Percentiles rank a stretch among this genome's conserved stretches.
These are phyloP conservation scores for Perca flavescens DNA, from an alignment of 2,113 vertebrate species.

Conservation along the genomic window DNA sequence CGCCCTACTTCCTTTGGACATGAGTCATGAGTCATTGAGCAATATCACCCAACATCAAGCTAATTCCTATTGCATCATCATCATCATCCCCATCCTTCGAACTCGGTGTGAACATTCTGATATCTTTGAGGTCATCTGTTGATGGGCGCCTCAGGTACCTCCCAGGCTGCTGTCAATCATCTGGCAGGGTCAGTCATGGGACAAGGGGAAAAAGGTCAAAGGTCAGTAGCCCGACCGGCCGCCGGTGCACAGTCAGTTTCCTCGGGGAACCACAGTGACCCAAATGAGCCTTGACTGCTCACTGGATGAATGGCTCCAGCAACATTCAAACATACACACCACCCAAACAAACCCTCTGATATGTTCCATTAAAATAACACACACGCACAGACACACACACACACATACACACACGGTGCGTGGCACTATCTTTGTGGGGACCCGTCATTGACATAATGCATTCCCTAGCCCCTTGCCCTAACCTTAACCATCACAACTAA, in stretches of 20 bases:
- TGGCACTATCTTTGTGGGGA: too few relatives aligned
- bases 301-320: conserved; percentile 11
- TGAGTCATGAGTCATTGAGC: neutral
- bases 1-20: neutral
- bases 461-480: too few relatives aligned
- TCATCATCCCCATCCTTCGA: neutral
- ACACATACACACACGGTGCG: neutral
- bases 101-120: neutral
- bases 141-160: conserved; percentile 12
- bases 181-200: conserved; percentile 22
- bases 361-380: conserved; percentile 39
- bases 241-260: conserved; percentile 6
- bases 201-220: conserved; percentile 40
- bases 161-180: conserved; percentile 28
- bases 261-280: conserved; percentile 44
- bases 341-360: conserved; percentile 37
- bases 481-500: too few relatives aligned
- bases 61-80: neutral
- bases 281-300: conserved; percentile 39
- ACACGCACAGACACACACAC: conserved; percentile 35
- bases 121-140: conserved; percentile 18
- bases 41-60: neutral
- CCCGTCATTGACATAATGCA: too few relatives aligned
- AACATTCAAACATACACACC: conserved; percentile 36
- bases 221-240: neutral